Base-by-base conservation (phyloP, 2,888 invertebrate species). In the Andrena minutula region DNA sequence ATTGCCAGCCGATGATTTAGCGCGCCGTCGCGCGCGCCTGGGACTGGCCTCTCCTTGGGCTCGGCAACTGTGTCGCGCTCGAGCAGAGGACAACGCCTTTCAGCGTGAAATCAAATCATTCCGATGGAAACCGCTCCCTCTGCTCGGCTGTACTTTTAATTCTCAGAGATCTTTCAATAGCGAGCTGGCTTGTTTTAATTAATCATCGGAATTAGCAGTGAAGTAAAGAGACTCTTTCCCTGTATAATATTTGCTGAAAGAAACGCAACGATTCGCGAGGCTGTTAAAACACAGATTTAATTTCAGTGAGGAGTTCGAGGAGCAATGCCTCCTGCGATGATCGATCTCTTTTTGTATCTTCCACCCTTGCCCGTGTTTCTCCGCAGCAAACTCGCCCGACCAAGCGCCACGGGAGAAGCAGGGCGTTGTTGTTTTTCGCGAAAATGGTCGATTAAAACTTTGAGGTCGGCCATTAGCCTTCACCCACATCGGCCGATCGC, bases 371-470 rank as follows among this genome's bases (percentile, higher is more conserved):
- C 58, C 8, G 8, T 2, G 63, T 41, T 41, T 66, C 64, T 81
- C 58, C 10, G 53, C 23, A 69, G 60, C 68, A 53, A 76, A 83
- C 28, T 84, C 71, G 66, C n/a, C 32, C 70, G 58, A 4, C 10
- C 6, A 28, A 58, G 51, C 2, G 20, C 10, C 26, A 5, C 8
- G 26, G 53, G 56, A 63, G 49, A 26, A 58, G 30, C 26, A 0
- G 16, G 16, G 58, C 53, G 72, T 51, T 74, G 76, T 76, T 74
- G 80, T 75, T 76, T 86, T 84, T 88, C 86, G 87, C 85, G 86
- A 91, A 89, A 89, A 90, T 90, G 78, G 85, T 74, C 86, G 89
- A 90, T 90, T 90, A 90, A 90, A 90, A 90, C 88, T 90, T 90
- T 88, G 87, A 89, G 88, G 86, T 83, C 86, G 88, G 87, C 88